Evolutionary conservation across 2,113 vertebrate species (phyloP), one percentile per base, ranked within the genome.

Genomic region (Tympanuchus pallidicinctus): DNA sequence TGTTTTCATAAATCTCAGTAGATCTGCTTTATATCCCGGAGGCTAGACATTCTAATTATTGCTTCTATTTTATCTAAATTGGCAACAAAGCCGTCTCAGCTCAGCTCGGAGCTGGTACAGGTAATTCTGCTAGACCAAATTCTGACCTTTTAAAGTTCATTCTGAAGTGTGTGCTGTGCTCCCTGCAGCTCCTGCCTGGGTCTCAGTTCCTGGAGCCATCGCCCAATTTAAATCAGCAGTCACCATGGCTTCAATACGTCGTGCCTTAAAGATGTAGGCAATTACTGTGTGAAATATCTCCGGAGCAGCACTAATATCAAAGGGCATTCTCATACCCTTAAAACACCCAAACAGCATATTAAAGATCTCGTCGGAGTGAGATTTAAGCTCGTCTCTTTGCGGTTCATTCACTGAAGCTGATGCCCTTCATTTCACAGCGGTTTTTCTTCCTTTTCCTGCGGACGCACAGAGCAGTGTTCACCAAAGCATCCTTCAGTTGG

Each of bases 21-120:
- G 96, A 93, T 92, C 87, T 0, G 34, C 91, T 95, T 86, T 93
- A 94, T 94, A 96, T 95, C 93, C 91, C 95, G 66, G 82, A 88
- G 95, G 88, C 93, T 90, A 91, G 95, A 95, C 96, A 95, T 94
- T 95, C 95, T 95, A 96, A 94, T 95, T 96, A 95, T 96, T 96
- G 94, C 95, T 94, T 96, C 95, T 96, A 83, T 95, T 97, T 96
- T 97, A 94, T 96, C 94, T 97, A 94, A 97, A 97, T 96, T 95
- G 95, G 94, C 93, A 97, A 94, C 93, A 91, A 94, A 96, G 79
- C 93, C 79, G 86, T 97, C 52, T 21, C 60, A 89, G 87, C 96
- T 97, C 94, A 89, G 91, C 94, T 95, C 85, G 64, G 69, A 96
- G 93, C 78, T 56, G 30, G 91, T 90, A 43, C 93, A 96, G 96